These are phyloP conservation scores for Stigmatopora argus DNA, from an alignment of 2,113 vertebrate species.

Conservation along the genomic window DNA sequence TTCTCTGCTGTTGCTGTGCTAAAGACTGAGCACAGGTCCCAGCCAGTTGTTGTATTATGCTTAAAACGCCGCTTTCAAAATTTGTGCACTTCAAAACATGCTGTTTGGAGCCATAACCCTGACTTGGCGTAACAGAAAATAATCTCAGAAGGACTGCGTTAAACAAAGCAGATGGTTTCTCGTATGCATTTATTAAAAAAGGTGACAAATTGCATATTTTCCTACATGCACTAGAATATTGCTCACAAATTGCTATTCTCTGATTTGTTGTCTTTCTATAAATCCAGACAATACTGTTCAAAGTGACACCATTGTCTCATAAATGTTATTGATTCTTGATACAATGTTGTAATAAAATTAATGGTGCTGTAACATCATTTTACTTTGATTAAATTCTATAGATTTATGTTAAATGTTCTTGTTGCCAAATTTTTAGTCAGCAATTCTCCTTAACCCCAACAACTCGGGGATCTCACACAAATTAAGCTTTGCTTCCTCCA, in stretches of 20 bases:
- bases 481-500: conserved; percentile 26
- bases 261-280: conserved; percentile 9
- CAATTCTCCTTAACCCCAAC: conserved; percentile 13
- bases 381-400: conserved; percentile 15
- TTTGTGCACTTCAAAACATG: too few relatives aligned
- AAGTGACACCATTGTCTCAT: not conserved
- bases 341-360: conserved; percentile 10
- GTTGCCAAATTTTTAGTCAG: conserved; percentile 8
- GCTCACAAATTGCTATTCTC: not conserved
- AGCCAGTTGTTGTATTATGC: too few relatives aligned
- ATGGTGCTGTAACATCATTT: conserved; percentile 13
- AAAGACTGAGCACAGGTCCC: too few relatives aligned
- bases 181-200: not conserved
- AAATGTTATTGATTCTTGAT: conserved; percentile 8
- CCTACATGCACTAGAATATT: conserved; percentile 1
- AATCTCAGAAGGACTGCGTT: not conserved
- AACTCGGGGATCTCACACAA: conserved; percentile 23
- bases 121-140: too few relatives aligned
- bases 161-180: conserved; percentile 2
- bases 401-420: conserved; percentile 13
- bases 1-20: too few relatives aligned
- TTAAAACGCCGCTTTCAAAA: too few relatives aligned
- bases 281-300: conserved; percentile 3
- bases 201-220: not conserved
- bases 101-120: too few relatives aligned